Conservation (phyloP, 2,797 vertebrate species). For the Mastacembelus armatus region DNA sequence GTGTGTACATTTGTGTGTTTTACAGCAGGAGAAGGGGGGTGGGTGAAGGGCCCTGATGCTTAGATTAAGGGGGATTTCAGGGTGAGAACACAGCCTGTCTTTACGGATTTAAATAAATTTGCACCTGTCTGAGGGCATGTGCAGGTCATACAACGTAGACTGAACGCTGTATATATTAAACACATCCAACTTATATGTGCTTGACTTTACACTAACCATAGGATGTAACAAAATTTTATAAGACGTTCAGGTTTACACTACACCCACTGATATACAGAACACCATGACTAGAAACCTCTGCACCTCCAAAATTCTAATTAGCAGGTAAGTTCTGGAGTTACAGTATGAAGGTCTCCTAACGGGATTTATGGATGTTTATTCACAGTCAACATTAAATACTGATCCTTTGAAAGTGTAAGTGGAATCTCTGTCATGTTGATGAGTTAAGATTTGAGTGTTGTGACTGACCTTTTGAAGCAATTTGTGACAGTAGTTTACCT, state of each 20-base stretch:
- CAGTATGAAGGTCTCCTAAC: background rate
- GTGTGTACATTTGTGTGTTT: constrained; percentile 1
- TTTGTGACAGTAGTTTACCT: too few relatives aligned
- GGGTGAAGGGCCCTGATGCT: constrained; percentile 2
- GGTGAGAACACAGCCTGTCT: constrained; percentile 46
- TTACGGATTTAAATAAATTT: constrained; percentile 56
- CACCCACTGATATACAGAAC: constrained; percentile 24
- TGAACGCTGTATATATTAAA: constrained; percentile 23
- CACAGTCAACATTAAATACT: too few relatives aligned
- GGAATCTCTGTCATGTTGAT: too few relatives aligned
- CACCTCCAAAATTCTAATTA: too few relatives aligned
- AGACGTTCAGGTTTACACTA: constrained; percentile 70
- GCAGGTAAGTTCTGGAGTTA: background rate
- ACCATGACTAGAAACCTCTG: too few relatives aligned
- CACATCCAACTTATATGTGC: constrained; percentile 44
- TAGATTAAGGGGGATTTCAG: constrained; percentile 21
- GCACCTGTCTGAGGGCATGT: constrained; percentile 52
- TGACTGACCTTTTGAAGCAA: too few relatives aligned
- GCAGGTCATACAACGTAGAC: constrained; percentile 17
- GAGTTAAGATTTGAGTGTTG: background rate
- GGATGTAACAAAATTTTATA: too few relatives aligned
- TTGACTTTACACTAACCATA: constrained; percentile 71
- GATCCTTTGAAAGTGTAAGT: too few relatives aligned
- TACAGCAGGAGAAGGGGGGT: constrained; percentile 1
- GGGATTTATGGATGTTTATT: background rate